These are phyloP conservation scores for Scaeva pyrastri DNA, from an alignment of 2,888 invertebrate species.

Conservation along the genomic window DNA sequence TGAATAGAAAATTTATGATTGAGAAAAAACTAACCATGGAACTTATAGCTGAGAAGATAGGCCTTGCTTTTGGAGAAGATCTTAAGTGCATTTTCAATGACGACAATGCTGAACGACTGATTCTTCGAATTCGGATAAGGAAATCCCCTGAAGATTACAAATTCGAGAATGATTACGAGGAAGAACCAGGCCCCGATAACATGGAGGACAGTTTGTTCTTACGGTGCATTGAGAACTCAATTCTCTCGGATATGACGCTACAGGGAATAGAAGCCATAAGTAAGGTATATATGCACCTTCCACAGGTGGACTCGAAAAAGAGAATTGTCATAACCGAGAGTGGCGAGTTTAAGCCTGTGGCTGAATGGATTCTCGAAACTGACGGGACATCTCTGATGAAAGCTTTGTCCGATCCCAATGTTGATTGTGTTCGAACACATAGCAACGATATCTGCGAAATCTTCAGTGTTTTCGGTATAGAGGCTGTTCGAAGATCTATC, in stretches of 20 bases:
- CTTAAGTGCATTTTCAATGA: slow-evolving; percentile 99
- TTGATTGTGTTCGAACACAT: slow-evolving; percentile 98
- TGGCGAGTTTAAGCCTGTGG: slow-evolving; percentile 97
- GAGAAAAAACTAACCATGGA: slow-evolving; percentile 99
- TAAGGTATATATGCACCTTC: slow-evolving; percentile 99
- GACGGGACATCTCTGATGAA: slow-evolving; percentile 98
- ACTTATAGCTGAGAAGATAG: slow-evolving; percentile 98
- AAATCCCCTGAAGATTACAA: slow-evolving; percentile 86
- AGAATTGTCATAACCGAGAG: slow-evolving; percentile 94
- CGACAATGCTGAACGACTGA: slow-evolving; percentile 98
- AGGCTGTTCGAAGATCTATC: slow-evolving; percentile 98
- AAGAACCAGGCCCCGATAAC: slow-evolving; percentile 69
- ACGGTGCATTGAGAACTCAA: slow-evolving; percentile 98
- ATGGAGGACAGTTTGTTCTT: slow-evolving; percentile 98
- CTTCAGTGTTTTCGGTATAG: slow-evolving; percentile 96
- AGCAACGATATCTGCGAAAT: slow-evolving; percentile 99
- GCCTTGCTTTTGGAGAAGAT: slow-evolving; percentile 98
- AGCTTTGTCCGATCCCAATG: slow-evolving; percentile 95
- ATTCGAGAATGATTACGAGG: slow-evolving; percentile 85
- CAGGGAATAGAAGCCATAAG: slow-evolving; percentile 97
- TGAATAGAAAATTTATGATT: slow-evolving; percentile 98
- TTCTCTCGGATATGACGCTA: slow-evolving; percentile 98
- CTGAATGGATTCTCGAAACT: slow-evolving; percentile 98
- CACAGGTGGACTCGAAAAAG: slow-evolving; percentile 97
- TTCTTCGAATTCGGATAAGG: slow-evolving; percentile 97